Conservation (phyloP, 1,140 invertebrate species). For the Trialeurodes vaporariorum region DNA sequence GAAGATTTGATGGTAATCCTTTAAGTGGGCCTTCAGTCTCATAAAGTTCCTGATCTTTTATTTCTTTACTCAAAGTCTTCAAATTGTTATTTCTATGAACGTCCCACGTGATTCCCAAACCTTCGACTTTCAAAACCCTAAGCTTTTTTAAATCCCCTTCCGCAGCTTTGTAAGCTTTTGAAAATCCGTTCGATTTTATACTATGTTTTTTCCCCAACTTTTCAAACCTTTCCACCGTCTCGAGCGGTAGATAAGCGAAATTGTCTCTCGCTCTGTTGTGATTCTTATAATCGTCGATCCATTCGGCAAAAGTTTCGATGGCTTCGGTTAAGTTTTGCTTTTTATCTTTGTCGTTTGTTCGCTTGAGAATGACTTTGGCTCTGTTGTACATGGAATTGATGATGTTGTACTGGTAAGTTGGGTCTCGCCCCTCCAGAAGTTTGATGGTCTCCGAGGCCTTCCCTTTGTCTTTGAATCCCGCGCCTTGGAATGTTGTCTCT, state of each 20-base stretch:
- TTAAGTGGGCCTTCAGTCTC: constrained; percentile 28
- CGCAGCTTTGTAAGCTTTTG: constrained; percentile 28
- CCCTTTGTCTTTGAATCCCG: constrained; percentile 36
- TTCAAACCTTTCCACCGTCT: constrained; percentile 30
- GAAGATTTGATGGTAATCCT: constrained; percentile 31
- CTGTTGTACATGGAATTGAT: constrained; percentile 32
- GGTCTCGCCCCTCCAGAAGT: constrained; percentile 31
- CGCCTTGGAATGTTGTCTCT: constrained; percentile 29
- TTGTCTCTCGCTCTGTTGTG: constrained; percentile 32
- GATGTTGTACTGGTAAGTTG: constrained; percentile 34
- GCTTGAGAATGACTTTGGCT: constrained; percentile 33
- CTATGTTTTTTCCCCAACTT: constrained; percentile 29
- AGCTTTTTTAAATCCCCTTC: constrained; percentile 33
- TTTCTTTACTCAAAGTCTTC: constrained; percentile 21
- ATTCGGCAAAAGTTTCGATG: constrained; percentile 32
- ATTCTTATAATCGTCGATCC: constrained; percentile 34
- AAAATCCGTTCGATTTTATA: constrained; percentile 28
- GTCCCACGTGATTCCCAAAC: constrained; percentile 33
- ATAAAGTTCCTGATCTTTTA: constrained; percentile 30
- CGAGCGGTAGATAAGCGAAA: constrained; percentile 32
- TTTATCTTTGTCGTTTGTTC: constrained; percentile 35
- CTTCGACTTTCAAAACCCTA: constrained; percentile 27
- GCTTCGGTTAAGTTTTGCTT: constrained; percentile 31
- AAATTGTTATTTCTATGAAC: constrained; percentile 32
- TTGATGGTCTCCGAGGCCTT: constrained; percentile 34